Evolutionary conservation across 2,888 invertebrate genomes (phyloP).

Genomic region (Andricus quercusramuli): DNA sequence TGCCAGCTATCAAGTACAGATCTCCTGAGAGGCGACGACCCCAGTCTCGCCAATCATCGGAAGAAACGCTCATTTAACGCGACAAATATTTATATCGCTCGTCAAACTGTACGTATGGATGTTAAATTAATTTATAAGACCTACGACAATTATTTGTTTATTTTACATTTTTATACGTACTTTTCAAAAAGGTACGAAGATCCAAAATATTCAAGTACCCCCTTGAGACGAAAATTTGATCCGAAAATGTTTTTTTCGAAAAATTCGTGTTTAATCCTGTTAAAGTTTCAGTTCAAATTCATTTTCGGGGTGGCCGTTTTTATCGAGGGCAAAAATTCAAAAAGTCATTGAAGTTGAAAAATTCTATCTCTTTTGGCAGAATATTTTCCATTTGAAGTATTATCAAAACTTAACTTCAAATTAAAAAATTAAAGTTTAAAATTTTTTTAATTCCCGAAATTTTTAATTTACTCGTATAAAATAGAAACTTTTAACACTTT

Average conservation of each 20-base stretch:
- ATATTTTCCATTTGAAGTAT: too few relatives aligned
- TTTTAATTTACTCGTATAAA: too few relatives aligned
- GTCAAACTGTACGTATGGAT: constrained; percentile 17
- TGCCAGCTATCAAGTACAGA: constrained; percentile 59
- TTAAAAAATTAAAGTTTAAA: too few relatives aligned
- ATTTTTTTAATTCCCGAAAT: too few relatives aligned
- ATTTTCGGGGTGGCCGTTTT: too few relatives aligned
- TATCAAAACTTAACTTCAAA: too few relatives aligned
- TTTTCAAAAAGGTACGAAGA: neutral
- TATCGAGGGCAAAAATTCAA: too few relatives aligned
- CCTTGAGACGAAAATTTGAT: neutral
- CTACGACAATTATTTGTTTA: neutral
- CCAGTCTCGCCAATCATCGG: constrained; percentile 63
- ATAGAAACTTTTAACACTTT: too few relatives aligned
- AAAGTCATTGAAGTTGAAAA: too few relatives aligned
- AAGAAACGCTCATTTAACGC: constrained; percentile 70
- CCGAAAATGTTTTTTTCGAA: neutral
- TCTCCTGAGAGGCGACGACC: constrained; percentile 45
- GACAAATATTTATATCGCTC: constrained; percentile 8
- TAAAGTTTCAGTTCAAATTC: neutral
- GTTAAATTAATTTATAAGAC: constrained; percentile 7
- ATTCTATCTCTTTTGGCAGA: too few relatives aligned
- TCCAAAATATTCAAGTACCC: neutral
- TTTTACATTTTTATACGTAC: neutral
- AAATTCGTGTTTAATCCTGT: neutral